Base-by-base conservation (phyloP, 1,140 invertebrate genomes). In the Ips nitidus region DNA sequence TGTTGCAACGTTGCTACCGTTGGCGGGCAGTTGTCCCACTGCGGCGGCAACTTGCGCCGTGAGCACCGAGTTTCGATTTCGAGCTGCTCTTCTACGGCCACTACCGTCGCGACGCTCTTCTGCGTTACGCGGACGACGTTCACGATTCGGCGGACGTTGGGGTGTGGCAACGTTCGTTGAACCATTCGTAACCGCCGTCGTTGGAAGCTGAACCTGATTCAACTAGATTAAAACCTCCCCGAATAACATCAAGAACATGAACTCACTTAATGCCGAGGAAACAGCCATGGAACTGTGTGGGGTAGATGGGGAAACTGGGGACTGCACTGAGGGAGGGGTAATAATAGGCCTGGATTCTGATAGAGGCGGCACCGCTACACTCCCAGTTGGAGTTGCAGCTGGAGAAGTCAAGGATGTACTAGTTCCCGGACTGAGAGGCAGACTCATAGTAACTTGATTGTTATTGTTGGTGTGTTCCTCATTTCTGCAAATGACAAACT, bases 361-460 rank as follows among this genome's bases (percentile, higher is more conserved):
- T 22, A 22, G 22, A 22, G 22, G 22, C 0, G 22, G 22, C 22
- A 22, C 22, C 22, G 22, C 22, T 22, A 22, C 22, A 22, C 22
- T 22, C 22, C 22, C 22, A 22, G 22, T 22, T 55, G 37, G n/a
- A 6, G 5, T 55, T 37, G 37, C 37, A 55, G 36, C n/a, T 22
- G 52, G 37, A 55, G 5, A n/a, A 6, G 37, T 37, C 6, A 55
- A 5, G n/a, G 77, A 73, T 55, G 74, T 72, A 65, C 71, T 75
- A 1, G 75, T 74, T 70, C 76, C 75, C 39, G 78, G 76, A 8
- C 80, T 78, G 37, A 77, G 72, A 8, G 81, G 75, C n/a, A 62
- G 66, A 53, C 62, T 50, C 4, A 64, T n/a, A 7, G 63, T 61
- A 52, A 55, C 58, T 42, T 57, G 61, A 37, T 65, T 45, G 37